Conservation (phyloP, 2,888 invertebrate species). For the Platynereis dumerilii region DNA sequence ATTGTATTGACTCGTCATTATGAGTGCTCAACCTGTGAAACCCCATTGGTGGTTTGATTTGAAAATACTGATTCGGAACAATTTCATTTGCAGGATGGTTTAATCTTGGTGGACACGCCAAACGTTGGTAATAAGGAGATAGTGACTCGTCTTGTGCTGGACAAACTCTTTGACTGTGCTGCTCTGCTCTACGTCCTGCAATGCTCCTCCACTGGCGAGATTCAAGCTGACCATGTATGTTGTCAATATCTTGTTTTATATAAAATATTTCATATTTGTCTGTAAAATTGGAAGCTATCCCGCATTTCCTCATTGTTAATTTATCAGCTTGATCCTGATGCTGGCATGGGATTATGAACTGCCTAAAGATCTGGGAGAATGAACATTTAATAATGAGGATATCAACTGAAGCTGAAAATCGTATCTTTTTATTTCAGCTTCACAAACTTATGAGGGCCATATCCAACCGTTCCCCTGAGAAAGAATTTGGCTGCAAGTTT, state of each 20-base stretch:
- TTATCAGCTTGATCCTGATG: no score
- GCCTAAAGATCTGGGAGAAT: no score
- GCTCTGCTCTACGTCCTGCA: conserved; percentile 19
- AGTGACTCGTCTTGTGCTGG: conserved; percentile 5
- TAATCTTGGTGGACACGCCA: conserved; percentile 15
- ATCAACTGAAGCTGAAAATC: no score
- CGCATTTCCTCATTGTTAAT: no score
- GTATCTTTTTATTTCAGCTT: no score
- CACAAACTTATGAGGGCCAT: conserved; percentile 2
- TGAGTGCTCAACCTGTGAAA: no score
- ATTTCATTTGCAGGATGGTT: conserved; percentile 16
- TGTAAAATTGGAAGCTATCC: no score
- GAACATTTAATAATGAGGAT: no score
- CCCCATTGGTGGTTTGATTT: background rate
- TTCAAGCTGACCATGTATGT: conserved; percentile 6
- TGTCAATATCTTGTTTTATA: no score
- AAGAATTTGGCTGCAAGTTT: background rate
- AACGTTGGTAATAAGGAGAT: conserved; percentile 8
- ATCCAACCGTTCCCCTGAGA: conserved; percentile 3
- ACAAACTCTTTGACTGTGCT: conserved; percentile 16
- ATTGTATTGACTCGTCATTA: no score
- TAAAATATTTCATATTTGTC: no score
- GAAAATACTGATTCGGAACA: background rate
- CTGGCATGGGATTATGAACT: no score
- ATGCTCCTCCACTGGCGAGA: conserved; percentile 9